Percentiles rank a stretch among this genome's conserved stretches.
phyloP scores from a whole-genome alignment of 2,113 vertebrate genomes.

The Aphyosemion australe region DNA sequence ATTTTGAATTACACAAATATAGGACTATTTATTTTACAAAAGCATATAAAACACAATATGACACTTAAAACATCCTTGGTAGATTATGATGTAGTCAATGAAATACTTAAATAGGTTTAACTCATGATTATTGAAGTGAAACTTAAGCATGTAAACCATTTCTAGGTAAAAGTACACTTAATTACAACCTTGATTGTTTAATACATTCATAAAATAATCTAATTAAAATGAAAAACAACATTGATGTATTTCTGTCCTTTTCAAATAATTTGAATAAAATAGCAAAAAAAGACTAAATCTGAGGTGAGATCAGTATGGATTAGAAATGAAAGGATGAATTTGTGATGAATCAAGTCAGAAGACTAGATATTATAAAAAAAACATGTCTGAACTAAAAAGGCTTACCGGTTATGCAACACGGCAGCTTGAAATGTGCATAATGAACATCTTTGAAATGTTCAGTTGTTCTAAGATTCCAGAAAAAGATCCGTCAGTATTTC shows the following conservation, averaged over 20 bases:
- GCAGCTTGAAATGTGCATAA: conserved; percentile 25
- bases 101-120: conserved; percentile 28
- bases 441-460: conserved; percentile 27
- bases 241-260: background rate
- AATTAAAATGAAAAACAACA: background rate
- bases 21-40: conserved; percentile 41
- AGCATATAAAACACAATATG: conserved; percentile 49
- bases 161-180: conserved; percentile 4
- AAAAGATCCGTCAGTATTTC: conserved; percentile 7
- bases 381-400: conserved; percentile 11
- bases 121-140: conserved; percentile 21
- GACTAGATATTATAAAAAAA: conserved; percentile 15
- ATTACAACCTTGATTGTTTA: conserved; percentile 11
- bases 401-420: conserved; percentile 58
- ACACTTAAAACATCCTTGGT: conserved; percentile 32
- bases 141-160: conserved; percentile 55
- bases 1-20: conserved; percentile 20
- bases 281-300: background rate
- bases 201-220: background rate
- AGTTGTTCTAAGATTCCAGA: conserved; percentile 10
- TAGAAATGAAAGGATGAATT: conserved; percentile 12
- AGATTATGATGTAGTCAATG: conserved; percentile 9
- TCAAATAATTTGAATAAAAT: conserved; percentile 27
- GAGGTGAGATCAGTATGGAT: conserved; percentile 33
- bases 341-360: background rate